Evolutionary conservation across 2,113 vertebrate species (phyloP).

Genomic region (Eurystomus gularis): DNA sequence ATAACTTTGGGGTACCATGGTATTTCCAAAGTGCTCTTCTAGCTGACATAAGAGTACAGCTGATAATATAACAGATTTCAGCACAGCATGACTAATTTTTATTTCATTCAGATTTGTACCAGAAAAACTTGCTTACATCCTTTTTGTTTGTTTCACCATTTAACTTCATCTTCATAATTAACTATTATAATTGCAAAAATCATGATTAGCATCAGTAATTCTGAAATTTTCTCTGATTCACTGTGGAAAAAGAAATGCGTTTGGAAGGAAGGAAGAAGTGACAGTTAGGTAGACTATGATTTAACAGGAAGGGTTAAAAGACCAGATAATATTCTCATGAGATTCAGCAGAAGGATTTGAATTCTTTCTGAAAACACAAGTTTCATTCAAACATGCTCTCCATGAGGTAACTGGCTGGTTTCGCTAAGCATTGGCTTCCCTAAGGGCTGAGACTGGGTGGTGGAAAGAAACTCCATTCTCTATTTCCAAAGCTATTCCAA

Average conservation of each 20-base stretch:
- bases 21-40: background rate
- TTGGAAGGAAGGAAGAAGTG: too few species aligned
- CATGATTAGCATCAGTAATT: background rate
- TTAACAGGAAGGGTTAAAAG: background rate
- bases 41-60: background rate
- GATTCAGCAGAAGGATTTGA: background rate
- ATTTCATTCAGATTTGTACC: background rate
- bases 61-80: background rate
- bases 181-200: background rate
- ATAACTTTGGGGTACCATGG: background rate
- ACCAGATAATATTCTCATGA: background rate
- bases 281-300: background rate
- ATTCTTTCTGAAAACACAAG: background rate
- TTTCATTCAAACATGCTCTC: background rate
- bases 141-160: background rate
- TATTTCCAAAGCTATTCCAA: background rate
- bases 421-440: background rate
- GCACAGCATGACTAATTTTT: background rate
- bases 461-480: background rate
- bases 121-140: background rate
- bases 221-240: background rate
- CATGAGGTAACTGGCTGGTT: rapidly evolving
- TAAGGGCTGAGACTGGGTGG: background rate
- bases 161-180: background rate
- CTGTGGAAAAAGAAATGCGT: background rate